Evolutionary conservation across 1,140 invertebrate species (phyloP).

Genomic region (Drosophila truncata): DNA sequence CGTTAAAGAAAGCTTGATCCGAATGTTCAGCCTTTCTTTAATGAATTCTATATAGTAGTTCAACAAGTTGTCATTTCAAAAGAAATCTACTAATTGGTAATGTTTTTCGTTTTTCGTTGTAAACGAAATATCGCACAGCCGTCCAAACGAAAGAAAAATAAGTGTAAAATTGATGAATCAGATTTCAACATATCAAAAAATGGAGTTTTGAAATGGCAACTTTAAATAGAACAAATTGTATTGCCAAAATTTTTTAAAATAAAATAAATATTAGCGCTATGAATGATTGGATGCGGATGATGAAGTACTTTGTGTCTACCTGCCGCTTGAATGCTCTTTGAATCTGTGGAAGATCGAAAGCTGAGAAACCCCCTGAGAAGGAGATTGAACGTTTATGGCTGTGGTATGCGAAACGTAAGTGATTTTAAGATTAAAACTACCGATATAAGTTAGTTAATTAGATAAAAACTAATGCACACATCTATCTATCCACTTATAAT

Average conservation of each 20-base stretch:
- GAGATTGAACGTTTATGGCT: conserved; percentile 56
- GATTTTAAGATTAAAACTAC: conserved; percentile 29
- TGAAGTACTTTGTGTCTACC: conserved; percentile 9
- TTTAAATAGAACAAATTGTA: conserved; percentile 26
- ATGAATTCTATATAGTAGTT: conserved; percentile 19
- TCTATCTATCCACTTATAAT: not conserved
- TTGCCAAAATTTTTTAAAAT: conserved; percentile 59
- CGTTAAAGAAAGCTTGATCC: conserved; percentile 6
- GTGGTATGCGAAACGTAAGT: conserved; percentile 74
- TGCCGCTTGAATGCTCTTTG: conserved; percentile 45
- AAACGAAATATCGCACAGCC: conserved; percentile 58
- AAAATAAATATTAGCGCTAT: conserved; percentile 45
- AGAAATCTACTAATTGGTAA: conserved; percentile 28
- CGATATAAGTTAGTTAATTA: conserved; percentile 27
- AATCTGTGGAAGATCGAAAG: conserved; percentile 31
- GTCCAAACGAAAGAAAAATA: conserved; percentile 45
- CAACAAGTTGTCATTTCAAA: conserved; percentile 46
- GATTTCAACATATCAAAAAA: conserved; percentile 45
- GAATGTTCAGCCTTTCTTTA: conserved; percentile 4
- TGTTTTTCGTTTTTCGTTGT: conserved; percentile 17
- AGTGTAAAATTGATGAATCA: conserved; percentile 8
- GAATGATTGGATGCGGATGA: conserved; percentile 41
- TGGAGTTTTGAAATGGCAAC: conserved; percentile 50
- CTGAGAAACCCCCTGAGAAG: conserved; percentile 27
- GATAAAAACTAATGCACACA: conserved; percentile 5